phyloP scores from a whole-genome alignment of 2,113 vertebrate species.

The Cyprinodon tularosa region DNA sequence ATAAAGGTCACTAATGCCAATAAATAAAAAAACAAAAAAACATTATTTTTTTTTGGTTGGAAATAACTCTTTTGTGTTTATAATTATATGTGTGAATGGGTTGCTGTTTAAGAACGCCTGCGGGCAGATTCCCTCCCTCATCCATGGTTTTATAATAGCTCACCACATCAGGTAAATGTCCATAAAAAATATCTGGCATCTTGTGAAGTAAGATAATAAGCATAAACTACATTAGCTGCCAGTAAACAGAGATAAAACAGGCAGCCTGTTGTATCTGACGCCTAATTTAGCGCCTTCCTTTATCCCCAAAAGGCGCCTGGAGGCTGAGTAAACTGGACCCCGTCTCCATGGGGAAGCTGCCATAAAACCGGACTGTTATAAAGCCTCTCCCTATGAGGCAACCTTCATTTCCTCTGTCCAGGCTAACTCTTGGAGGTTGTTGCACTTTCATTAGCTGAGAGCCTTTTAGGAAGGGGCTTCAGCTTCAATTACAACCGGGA shows the following conservation, averaged over 20 bases:
- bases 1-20: too few relatives aligned
- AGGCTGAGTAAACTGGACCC: slow-evolving; percentile 31
- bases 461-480: slow-evolving; percentile 7
- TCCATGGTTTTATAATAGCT: too few relatives aligned
- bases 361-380: slow-evolving; percentile 47
- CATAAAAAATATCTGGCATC: too few relatives aligned
- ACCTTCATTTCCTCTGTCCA: slow-evolving; percentile 46
- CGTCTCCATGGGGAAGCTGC: slow-evolving; percentile 20
- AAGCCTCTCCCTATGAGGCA: slow-evolving; percentile 2
- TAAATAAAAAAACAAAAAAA: too few relatives aligned
- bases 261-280: not conserved
- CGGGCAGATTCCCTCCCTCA: too few relatives aligned
- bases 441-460: slow-evolving; percentile 29
- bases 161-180: too few relatives aligned
- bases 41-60: too few relatives aligned
- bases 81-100: too few relatives aligned
- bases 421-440: slow-evolving; percentile 19
- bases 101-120: too few relatives aligned
- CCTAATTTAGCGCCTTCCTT: slow-evolving; percentile 28
- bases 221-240: not conserved
- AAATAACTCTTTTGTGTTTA: too few relatives aligned
- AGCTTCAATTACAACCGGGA: slow-evolving; percentile 10
- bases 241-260: slow-evolving; percentile 21
- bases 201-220: not conserved
- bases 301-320: slow-evolving; percentile 31